These are phyloP conservation scores for Pissodes strobi DNA, from an alignment of 1,140 invertebrate genomes.

Conservation along the genomic window DNA sequence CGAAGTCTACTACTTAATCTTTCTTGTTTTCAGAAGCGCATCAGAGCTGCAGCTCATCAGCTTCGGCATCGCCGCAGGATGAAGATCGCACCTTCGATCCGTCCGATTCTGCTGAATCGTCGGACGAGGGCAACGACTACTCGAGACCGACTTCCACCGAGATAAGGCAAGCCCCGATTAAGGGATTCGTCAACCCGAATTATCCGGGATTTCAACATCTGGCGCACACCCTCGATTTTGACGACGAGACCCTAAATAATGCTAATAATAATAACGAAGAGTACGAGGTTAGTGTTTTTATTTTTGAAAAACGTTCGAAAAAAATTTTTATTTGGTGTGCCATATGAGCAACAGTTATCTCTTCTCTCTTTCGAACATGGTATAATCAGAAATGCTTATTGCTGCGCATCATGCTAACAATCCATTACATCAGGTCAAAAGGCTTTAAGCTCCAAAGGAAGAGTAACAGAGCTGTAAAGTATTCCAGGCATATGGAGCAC, in stretches of 20 bases:
- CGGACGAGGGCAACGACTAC: slow-evolving; percentile 51
- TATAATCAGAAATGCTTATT: too few relatives aligned
- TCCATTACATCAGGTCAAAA: too few relatives aligned
- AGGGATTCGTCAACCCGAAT: slow-evolving; percentile 78
- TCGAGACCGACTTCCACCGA: slow-evolving; percentile 23
- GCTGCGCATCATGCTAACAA: too few relatives aligned
- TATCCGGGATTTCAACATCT: slow-evolving; percentile 74
- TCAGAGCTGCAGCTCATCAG: slow-evolving; percentile 50
- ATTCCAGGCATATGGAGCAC: too few relatives aligned
- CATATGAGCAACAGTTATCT: too few relatives aligned
- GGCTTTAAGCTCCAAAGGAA: too few relatives aligned
- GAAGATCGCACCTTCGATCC: slow-evolving; percentile 52
- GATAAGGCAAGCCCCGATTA: slow-evolving; percentile 47
- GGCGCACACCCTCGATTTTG: slow-evolving; percentile 60
- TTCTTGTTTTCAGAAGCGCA: slow-evolving; percentile 43
- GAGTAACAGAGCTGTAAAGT: too few relatives aligned
- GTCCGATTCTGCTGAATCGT: slow-evolving; percentile 50
- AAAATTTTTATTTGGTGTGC: too few relatives aligned
- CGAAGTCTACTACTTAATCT: too few relatives aligned
- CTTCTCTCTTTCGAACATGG: too few relatives aligned
- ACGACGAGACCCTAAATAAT: slow-evolving; percentile 39
- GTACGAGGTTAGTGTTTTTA: background rate
- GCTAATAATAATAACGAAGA: slow-evolving; percentile 48
- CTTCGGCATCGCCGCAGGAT: slow-evolving; percentile 52
- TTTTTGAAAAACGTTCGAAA: background rate